Percentiles rank a stretch among this genome's conserved stretches.
Conservation (phyloP, 2,113 vertebrate species). For the Podarcis muralis region DNA sequence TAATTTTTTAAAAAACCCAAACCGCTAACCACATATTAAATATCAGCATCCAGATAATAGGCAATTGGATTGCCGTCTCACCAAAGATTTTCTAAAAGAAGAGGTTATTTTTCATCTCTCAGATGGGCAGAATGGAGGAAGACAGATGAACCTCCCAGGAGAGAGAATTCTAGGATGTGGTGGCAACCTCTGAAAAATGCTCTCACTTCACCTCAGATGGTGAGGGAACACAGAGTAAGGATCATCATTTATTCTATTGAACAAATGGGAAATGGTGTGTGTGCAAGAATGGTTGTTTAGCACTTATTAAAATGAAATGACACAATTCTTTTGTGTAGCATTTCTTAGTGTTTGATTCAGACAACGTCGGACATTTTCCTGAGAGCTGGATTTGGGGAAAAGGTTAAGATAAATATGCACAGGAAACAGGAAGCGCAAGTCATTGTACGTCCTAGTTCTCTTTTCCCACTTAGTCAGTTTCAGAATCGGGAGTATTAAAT, state of each 20-base stretch:
- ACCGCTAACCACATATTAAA: background rate
- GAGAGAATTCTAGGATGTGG: no score
- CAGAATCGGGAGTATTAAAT: background rate
- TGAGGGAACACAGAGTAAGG: background rate
- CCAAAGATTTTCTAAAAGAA: background rate
- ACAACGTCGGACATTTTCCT: background rate
- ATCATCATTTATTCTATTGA: background rate
- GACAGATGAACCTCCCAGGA: background rate
- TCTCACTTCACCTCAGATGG: no score
- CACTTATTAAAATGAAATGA: background rate
- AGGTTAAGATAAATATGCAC: background rate
- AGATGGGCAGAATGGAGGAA: background rate
- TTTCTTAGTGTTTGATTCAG: background rate
- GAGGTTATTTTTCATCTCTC: background rate
- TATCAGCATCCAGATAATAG: background rate
- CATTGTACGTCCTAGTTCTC: background rate
- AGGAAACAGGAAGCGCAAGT: background rate
- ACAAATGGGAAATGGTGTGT: background rate
- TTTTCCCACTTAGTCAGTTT: slow-evolving; percentile 22
- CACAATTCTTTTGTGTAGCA: background rate
- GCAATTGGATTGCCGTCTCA: background rate
- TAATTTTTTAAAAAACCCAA: background rate
- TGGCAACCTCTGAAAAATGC: background rate
- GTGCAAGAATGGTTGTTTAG: no score
- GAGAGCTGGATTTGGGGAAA: background rate